phyloP scores from a whole-genome alignment of 2,113 vertebrate species.

The Sorex fumeus region DNA sequence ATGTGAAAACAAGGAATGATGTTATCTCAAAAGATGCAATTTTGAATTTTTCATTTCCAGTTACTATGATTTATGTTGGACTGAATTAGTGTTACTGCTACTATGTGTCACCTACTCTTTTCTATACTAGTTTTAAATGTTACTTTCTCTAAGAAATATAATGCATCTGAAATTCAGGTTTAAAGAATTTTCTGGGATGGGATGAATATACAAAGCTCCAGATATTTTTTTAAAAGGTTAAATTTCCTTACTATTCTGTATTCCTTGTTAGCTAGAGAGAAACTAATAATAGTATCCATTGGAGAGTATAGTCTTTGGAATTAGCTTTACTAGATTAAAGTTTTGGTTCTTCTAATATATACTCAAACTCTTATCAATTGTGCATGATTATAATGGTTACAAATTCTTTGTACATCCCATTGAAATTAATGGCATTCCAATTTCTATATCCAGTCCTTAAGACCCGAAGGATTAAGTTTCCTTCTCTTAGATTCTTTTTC shows the following conservation, averaged over 20 bases:
- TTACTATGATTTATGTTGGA: not conserved
- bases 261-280: not conserved
- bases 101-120: not conserved
- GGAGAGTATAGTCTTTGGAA: not conserved
- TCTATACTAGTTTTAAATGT: not conserved
- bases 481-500: not conserved
- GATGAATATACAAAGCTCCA: not conserved
- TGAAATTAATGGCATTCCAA: not conserved
- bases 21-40: not conserved
- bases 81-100: not conserved
- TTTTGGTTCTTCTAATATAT: not conserved
- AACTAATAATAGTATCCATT: not conserved
- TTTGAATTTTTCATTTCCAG: not conserved
- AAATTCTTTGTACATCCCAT: not conserved
- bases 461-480: no score
- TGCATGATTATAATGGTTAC: not conserved
- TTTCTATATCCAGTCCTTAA: not conserved
- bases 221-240: not conserved
- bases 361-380: not conserved
- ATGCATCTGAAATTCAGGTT: not conserved
- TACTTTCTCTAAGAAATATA: not conserved
- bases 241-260: not conserved
- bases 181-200: conserved; percentile 3
- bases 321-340: conserved; percentile 14
- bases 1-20: not conserved